Percentiles rank a stretch among this genome's conserved stretches.
Evolutionary conservation across 2,797 vertebrate species (phyloP).

Genomic region (Tiaroga cobitis): DNA sequence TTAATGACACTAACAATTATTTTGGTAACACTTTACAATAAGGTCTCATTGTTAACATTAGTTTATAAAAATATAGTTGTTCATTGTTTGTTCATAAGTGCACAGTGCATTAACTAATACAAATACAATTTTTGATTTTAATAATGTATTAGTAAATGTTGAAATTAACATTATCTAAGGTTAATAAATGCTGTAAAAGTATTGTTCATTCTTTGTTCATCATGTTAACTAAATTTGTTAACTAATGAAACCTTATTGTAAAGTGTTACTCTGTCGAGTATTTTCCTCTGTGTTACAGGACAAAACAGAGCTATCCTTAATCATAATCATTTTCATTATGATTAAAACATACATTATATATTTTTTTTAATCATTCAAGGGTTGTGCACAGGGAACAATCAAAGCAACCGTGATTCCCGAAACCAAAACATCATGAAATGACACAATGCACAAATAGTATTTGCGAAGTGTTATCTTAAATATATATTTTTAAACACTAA

Average conservation of each 20-base stretch:
- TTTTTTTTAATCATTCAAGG: not conserved
- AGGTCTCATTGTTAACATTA: too few relatives aligned
- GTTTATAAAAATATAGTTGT: too few relatives aligned
- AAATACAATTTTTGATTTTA: too few relatives aligned
- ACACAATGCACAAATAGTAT: conserved; percentile 4
- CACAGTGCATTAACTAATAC: too few relatives aligned
- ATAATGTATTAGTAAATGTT: too few relatives aligned
- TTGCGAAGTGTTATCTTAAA: not conserved
- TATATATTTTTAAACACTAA: not conserved
- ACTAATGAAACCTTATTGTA: too few relatives aligned
- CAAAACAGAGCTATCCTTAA: not conserved
- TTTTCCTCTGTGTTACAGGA: not conserved
- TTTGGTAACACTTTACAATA: too few relatives aligned
- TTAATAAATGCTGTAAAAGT: too few relatives aligned
- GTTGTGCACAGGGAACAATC: not conserved
- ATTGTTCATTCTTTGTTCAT: not conserved
- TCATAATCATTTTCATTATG: conserved; percentile 7
- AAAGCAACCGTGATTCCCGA: not conserved
- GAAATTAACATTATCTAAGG: too few relatives aligned
- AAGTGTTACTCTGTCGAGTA: too few relatives aligned
- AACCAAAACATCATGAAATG: not conserved
- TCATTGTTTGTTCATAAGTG: too few relatives aligned
- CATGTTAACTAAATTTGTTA: too few relatives aligned
- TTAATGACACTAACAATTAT: not conserved
- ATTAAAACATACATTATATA: not conserved